A percentile compares a stretch with the other conserved stretches of the same genome.
These are phyloP conservation scores for Bombus pyrosoma DNA, from an alignment of 1,140 invertebrate genomes.

Conservation along the genomic window DNA sequence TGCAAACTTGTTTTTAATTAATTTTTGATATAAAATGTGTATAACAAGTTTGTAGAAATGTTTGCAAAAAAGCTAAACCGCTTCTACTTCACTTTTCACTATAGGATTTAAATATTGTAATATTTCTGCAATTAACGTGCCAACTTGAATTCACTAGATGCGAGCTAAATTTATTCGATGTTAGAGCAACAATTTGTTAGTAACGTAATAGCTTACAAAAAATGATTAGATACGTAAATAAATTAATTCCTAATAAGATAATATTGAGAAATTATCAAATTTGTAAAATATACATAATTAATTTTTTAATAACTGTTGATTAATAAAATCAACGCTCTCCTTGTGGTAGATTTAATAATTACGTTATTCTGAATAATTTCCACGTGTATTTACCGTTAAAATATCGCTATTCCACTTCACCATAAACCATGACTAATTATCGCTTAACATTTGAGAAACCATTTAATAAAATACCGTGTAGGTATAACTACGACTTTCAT, in stretches of 20 bases:
- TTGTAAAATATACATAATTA: background rate
- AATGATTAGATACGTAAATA: background rate
- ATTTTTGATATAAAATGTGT: too few species aligned
- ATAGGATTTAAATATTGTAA: too few species aligned
- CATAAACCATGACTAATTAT: slow-evolving; percentile 3
- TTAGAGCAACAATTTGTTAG: background rate
- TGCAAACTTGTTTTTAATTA: too few species aligned
- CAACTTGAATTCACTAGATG: too few species aligned
- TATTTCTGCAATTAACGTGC: too few species aligned
- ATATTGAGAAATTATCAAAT: background rate
- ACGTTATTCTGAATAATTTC: background rate
- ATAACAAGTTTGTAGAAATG: too few species aligned
- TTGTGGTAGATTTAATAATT: background rate
- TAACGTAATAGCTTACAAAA: background rate
- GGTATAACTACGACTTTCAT: background rate
- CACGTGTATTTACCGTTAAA: background rate
- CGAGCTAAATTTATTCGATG: too few species aligned
- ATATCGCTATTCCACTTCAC: background rate
- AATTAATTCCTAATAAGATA: background rate
- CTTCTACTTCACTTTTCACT: too few species aligned
- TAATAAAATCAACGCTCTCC: background rate
- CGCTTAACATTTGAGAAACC: background rate
- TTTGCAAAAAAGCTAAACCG: too few species aligned
- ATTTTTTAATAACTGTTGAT: background rate
- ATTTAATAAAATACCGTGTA: background rate